Conservation (phyloP, 2,113 vertebrate species). For the Brachirus orientalis region DNA sequence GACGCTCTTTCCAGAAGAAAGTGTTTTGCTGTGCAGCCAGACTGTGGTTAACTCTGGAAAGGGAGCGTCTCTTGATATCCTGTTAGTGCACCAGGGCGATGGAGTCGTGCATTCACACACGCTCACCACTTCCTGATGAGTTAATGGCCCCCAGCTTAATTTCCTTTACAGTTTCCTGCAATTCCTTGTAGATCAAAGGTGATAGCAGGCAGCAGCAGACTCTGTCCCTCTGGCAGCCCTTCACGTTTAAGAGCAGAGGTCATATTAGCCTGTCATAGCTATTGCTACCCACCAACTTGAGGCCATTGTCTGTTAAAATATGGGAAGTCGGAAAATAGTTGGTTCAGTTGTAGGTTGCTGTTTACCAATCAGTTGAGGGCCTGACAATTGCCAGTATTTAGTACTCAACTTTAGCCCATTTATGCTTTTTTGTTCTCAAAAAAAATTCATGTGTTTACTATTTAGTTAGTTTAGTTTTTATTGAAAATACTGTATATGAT, state of each 20-base stretch:
- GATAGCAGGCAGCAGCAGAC: constrained; percentile 21
- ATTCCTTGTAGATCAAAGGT: constrained; percentile 66
- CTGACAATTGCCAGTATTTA: too few species aligned
- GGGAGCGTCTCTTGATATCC: constrained; percentile 38
- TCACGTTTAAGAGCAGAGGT: constrained; percentile 2
- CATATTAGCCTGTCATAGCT: neutral
- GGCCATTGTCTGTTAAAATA: neutral
- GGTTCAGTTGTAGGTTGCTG: too few species aligned
- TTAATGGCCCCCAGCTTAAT: constrained; percentile 62
- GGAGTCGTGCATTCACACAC: constrained; percentile 47
- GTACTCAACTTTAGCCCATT: too few species aligned
- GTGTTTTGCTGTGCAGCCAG: constrained; percentile 12
- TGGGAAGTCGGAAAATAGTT: too few species aligned
- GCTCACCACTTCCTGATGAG: constrained; percentile 63
- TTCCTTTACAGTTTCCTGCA: constrained; percentile 72
- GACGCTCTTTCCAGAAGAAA: neutral
- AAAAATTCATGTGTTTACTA: too few species aligned
- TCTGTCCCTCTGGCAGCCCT: constrained; percentile 12
- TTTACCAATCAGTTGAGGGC: too few species aligned
- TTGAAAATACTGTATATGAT: too few species aligned
- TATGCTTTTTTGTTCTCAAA: too few species aligned
- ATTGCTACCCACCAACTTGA: neutral
- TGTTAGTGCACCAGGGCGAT: constrained; percentile 39
- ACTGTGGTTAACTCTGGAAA: neutral
- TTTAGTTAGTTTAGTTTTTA: too few species aligned